Base-by-base conservation (phyloP, 1,140 invertebrate species). In the Neodiprion virginianus region DNA sequence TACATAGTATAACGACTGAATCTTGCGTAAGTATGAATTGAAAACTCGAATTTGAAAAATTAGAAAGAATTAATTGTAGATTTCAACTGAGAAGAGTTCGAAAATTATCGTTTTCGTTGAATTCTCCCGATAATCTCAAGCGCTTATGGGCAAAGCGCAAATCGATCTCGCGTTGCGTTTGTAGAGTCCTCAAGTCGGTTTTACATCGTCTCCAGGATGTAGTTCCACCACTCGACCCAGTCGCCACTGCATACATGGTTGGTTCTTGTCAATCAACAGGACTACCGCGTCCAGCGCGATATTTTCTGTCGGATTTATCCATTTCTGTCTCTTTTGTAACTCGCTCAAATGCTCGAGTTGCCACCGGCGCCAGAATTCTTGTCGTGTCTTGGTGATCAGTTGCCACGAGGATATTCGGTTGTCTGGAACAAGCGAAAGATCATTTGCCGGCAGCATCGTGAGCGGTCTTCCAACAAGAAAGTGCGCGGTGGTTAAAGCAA, bases 211-310 rank as follows among this genome's bases (percentile, higher is more conserved):
- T 28, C 53, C 74, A 4, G 50, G 61, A 73, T 61, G 53, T 5
- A 17, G 4, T 8, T 61, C 53, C 5, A 61, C 53, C 14, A 75
- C 66, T 47, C 74, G 74, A 28, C 69, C 74, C 7, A 75, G 48
- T 23, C 2, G 3, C 74, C 74, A 75, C 53, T 66, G 53, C 61
- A 69, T 72, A 40, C 67, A 70, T 5, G 67, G 17, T 70, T 70
- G 68, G 23, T 74, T 70, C 40, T 74, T 74, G 68, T 74, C 73
- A 67, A 74, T 74, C 47, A 74, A 14, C 21, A 74, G 61, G 50
- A 74, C 73, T 14, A 70, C 47, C 17, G 67, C 47, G 73, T 74
- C 50, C 21, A 40, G 68, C 48, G 17, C 49, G 66, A 74, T 74
- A 49, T 74, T 74, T 47, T 23, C 68, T 53, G 1, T 74, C n/a